phyloP scores from a whole-genome alignment of 2,888 invertebrate species.

The Diarsia mendica region DNA sequence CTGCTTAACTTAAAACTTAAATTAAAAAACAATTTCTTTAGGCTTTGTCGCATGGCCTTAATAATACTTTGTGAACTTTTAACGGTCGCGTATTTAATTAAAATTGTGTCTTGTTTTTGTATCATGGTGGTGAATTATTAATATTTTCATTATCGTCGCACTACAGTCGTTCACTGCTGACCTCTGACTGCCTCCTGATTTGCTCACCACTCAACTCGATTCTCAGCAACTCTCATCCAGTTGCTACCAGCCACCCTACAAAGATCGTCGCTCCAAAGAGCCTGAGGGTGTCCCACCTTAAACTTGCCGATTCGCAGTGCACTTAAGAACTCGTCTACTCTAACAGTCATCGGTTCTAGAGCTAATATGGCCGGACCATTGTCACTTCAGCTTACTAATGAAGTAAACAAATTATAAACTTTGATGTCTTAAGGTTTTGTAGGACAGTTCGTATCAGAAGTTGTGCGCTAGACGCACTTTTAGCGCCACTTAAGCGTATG shows the following conservation, averaged over 20 bases:
- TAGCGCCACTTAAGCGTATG: background rate
- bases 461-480: background rate
- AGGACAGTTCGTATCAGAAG: background rate
- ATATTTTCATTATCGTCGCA: too few relatives aligned
- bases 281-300: too few relatives aligned
- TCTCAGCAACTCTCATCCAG: too few relatives aligned
- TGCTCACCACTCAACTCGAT: too few relatives aligned
- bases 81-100: background rate
- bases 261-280: too few relatives aligned
- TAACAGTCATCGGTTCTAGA: too few relatives aligned
- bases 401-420: background rate
- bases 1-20: constrained; percentile 14
- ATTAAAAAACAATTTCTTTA: constrained; percentile 18
- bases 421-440: background rate
- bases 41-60: constrained; percentile 8
- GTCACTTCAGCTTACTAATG: background rate
- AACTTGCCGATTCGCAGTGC: too few relatives aligned
- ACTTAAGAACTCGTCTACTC: too few relatives aligned
- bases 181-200: too few relatives aligned
- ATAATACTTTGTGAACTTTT: constrained; percentile 22
- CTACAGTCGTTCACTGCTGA: too few relatives aligned
- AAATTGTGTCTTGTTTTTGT: background rate
- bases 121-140: background rate
- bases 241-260: too few relatives aligned
- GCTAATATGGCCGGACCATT: too few relatives aligned